phyloP scores from a whole-genome alignment of 2,113 vertebrate genomes.

The Garra rufa region DNA sequence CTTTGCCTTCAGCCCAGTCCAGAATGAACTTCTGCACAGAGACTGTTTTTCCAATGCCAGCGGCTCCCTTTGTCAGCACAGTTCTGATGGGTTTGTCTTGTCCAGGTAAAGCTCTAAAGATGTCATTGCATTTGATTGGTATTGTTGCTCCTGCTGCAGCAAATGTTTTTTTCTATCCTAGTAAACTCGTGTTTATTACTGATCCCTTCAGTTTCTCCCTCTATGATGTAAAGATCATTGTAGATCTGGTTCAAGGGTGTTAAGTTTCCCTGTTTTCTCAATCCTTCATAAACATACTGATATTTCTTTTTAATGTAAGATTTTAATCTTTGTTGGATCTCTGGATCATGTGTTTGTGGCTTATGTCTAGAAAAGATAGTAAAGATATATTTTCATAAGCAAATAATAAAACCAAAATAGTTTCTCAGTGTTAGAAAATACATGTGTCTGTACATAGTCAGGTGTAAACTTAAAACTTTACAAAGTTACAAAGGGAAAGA shows the following conservation, averaged over 20 bases:
- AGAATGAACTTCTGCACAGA: too few relatives aligned
- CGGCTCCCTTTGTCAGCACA: too few relatives aligned
- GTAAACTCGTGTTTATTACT: not conserved
- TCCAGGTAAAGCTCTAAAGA: constrained; percentile 29
- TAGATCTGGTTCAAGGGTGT: constrained; percentile 38
- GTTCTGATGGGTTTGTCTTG: constrained; percentile 18
- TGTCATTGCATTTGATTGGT: constrained; percentile 29
- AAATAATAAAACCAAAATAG: not conserved
- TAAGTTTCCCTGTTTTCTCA: not conserved
- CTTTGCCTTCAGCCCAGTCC: too few relatives aligned
- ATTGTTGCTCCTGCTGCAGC: not conserved
- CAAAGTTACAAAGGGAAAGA: too few relatives aligned
- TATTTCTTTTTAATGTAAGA: not conserved
- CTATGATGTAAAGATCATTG: constrained; percentile 46
- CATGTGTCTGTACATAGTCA: not conserved
- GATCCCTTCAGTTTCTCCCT: not conserved
- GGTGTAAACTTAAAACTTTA: not conserved
- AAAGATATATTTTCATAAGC: too few relatives aligned
- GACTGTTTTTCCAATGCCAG: too few relatives aligned
- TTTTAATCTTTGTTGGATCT: not conserved
- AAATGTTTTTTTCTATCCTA: not conserved
- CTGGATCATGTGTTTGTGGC: not conserved
- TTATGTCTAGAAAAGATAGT: not conserved
- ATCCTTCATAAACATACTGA: constrained; percentile 36
- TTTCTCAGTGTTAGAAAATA: not conserved